A percentile compares a stretch with the other conserved stretches of the same genome.
phyloP scores from a whole-genome alignment of 2,113 vertebrate genomes.

The Saccopteryx leptura region DNA sequence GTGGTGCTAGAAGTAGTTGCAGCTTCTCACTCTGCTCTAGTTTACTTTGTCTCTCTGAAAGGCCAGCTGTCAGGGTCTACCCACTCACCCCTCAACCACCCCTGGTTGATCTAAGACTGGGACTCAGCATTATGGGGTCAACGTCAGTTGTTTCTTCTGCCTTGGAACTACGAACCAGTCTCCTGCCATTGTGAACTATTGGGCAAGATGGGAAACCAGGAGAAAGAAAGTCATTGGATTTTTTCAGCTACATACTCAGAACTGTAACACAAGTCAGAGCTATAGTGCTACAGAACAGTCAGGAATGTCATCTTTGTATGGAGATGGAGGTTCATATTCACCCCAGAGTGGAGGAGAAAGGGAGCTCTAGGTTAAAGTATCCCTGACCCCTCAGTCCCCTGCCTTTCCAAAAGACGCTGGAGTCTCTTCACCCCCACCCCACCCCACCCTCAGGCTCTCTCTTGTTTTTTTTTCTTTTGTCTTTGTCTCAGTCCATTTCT shows the following conservation, averaged over 20 bases:
- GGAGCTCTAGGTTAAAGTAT: background rate
- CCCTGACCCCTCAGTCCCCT: background rate
- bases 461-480: background rate
- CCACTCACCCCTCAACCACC: background rate
- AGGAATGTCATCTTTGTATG: background rate
- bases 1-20: background rate
- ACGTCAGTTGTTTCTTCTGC: background rate
- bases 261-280: background rate
- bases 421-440: background rate
- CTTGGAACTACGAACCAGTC: background rate
- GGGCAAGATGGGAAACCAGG: background rate
- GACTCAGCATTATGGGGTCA: background rate
- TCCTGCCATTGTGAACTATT: background rate
- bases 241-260: background rate
- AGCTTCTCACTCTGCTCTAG: background rate
- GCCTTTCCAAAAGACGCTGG: conserved; percentile 5
- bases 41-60: background rate
- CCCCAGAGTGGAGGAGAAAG: background rate
- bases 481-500: background rate
- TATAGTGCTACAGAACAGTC: background rate
- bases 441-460: background rate
- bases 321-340: background rate
- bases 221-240: background rate
- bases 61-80: background rate
- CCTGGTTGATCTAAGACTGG: background rate